A percentile compares a stretch with the other conserved stretches of the same genome.
These are phyloP conservation scores for Orthonyx spaldingii DNA, from an alignment of 2,113 vertebrate genomes.

Conservation along the genomic window DNA sequence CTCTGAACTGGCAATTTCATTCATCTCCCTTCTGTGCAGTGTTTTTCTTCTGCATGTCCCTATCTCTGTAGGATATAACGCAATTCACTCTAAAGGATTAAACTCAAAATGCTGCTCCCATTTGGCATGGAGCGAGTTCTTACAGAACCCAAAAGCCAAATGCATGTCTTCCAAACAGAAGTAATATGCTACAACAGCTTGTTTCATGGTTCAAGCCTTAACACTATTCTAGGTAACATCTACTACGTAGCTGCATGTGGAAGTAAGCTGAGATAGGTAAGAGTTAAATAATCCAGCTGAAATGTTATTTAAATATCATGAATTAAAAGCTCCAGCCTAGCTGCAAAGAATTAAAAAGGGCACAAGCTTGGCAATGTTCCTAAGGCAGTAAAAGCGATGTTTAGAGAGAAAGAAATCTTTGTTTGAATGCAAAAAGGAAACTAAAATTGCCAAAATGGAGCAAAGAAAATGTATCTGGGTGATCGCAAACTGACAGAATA, in stretches of 20 bases:
- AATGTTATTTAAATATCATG: slow-evolving; percentile 40
- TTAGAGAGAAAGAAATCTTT: slow-evolving; percentile 56
- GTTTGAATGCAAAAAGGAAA: slow-evolving; percentile 42
- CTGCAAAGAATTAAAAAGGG: slow-evolving; percentile 47
- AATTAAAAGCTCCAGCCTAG: slow-evolving; percentile 40
- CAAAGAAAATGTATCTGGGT: slow-evolving; percentile 51
- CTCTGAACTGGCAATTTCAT: background rate
- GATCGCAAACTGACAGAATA: background rate
- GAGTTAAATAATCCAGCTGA: slow-evolving; percentile 33
- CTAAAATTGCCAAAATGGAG: slow-evolving; percentile 24
- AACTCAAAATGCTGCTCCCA: background rate
- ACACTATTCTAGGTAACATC: background rate
- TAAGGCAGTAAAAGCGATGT: slow-evolving; percentile 33
- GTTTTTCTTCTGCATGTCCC: background rate
- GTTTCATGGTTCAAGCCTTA: background rate
- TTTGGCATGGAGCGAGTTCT: background rate
- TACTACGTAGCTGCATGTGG: background rate
- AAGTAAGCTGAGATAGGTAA: background rate
- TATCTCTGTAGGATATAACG: background rate
- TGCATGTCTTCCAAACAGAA: background rate
- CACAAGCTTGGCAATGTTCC: slow-evolving; percentile 41
- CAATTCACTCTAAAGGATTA: background rate
- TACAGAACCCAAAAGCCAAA: background rate
- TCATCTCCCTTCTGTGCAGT: background rate
- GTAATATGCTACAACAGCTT: background rate